phyloP scores from a whole-genome alignment of 2,797 vertebrate species.

The Valencia hispanica region DNA sequence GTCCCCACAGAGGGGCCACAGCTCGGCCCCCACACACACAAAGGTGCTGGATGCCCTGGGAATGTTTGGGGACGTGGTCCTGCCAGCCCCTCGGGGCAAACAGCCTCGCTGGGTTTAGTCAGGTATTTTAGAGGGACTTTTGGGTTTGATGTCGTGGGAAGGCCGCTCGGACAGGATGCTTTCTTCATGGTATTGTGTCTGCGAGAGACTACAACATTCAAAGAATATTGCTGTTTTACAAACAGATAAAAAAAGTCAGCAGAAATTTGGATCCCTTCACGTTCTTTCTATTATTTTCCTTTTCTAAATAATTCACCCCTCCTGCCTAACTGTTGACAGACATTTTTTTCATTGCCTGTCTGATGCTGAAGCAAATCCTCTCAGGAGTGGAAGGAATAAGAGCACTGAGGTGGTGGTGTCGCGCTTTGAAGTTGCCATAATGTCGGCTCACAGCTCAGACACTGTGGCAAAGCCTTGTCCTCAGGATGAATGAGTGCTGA shows the following conservation, averaged over 20 bases:
- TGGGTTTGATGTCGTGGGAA: slow-evolving; percentile 50
- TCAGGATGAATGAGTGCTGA: slow-evolving; percentile 77
- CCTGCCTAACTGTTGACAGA: slow-evolving; percentile 36
- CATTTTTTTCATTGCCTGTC: slow-evolving; percentile 54
- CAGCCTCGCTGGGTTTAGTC: slow-evolving; percentile 67
- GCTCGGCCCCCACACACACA: slow-evolving; percentile 45
- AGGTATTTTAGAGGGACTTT: slow-evolving; percentile 66
- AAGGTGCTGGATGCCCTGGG: slow-evolving; percentile 65
- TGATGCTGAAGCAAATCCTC: slow-evolving; percentile 58
- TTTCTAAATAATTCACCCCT: slow-evolving; percentile 13
- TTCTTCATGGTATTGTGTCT: slow-evolving; percentile 29
- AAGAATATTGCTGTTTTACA: slow-evolving; percentile 6
- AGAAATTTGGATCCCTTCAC: background rate
- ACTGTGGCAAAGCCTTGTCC: slow-evolving; percentile 75
- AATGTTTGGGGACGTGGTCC: slow-evolving; percentile 75
- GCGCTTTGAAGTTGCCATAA: slow-evolving; percentile 79
- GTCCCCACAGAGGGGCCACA: slow-evolving; percentile 59
- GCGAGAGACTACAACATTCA: background rate
- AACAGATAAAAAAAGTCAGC: background rate
- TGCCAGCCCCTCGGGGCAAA: slow-evolving; percentile 65
- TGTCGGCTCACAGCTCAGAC: slow-evolving; percentile 78
- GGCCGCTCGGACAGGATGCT: slow-evolving; percentile 40
- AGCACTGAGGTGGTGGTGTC: slow-evolving; percentile 62
- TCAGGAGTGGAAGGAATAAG: slow-evolving; percentile 65
- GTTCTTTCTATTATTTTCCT: slow-evolving; percentile 7